Evolutionary conservation across 2,888 invertebrate genomes (phyloP), one percentile per base, ranked within the genome.

Genomic region (Amiota minor): DNA sequence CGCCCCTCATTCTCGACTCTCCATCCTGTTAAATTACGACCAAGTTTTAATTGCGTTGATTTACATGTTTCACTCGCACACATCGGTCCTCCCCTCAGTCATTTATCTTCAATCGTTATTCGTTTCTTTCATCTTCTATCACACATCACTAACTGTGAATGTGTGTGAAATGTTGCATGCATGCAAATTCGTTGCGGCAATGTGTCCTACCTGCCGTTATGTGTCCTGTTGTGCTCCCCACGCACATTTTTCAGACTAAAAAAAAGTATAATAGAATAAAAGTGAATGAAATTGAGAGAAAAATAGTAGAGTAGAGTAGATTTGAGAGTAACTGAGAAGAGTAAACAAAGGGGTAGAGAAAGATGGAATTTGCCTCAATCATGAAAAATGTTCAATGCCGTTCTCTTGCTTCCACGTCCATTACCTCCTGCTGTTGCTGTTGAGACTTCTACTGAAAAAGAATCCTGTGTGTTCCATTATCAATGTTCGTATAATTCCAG

Each of bases 11-110:
- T 23, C 23, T 23, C 23, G 23, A 23, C 3, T 23, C 23, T 23
- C 1, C 3, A 1, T 23, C 47, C 56, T 53, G 71, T 49, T 69
- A 61, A 61, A 61, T 14, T 61, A 45, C 46, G 46, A 68, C 23
- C 23, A 59, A 67, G 62, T 73, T 81, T 79, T 80, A 83, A 81
- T 81, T 81, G 80, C 80, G 74, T 73, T 80, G 79, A 78, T 81
- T 81, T 81, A 74, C 74, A 56, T 3, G 23, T 3, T 2, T 23
- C 23, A 23, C 23, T 23, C 23, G 2, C 23, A 23, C 23, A 23
- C 23, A 23, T 23, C 23, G 3, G 23, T 23, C 23, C 23, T 23
- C 23, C 23, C 23, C 23, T 23, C 23, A 23, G 1, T 23, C 23
- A 23, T 23, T 23, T 23, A 23, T 23, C 23, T 23, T 23, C 23